These are phyloP conservation scores for Limnephilus auricula DNA, from an alignment of 2,888 invertebrate genomes.

Conservation along the genomic window DNA sequence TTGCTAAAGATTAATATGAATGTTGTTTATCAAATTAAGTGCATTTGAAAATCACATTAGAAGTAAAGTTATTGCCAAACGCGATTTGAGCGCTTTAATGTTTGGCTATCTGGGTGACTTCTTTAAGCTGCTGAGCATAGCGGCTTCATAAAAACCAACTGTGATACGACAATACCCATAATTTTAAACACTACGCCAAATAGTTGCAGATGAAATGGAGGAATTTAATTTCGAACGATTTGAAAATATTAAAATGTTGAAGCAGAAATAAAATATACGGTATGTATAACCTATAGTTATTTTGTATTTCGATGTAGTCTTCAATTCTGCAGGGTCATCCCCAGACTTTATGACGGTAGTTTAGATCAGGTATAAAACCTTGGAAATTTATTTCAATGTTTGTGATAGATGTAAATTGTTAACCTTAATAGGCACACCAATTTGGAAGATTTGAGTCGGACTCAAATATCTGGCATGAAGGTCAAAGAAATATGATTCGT, in stretches of 20 bases:
- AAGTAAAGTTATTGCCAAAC: no score
- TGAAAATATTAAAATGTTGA: neutral
- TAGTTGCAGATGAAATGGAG: no score
- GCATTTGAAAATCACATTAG: no score
- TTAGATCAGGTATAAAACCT: neutral
- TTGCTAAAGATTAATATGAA: no score
- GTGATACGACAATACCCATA: no score
- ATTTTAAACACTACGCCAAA: no score
- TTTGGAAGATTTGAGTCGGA: neutral
- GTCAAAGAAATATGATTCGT: neutral
- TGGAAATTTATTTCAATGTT: neutral
- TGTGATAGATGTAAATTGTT: neutral
- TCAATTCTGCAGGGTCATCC: neutral
- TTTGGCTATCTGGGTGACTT: no score
- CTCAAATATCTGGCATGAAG: neutral
- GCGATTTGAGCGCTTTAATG: no score
- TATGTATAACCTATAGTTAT: neutral
- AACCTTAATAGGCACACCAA: neutral
- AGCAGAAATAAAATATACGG: neutral
- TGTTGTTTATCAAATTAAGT: no score
- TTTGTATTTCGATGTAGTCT: neutral
- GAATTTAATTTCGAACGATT: no score
- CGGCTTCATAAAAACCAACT: no score
- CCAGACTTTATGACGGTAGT: neutral
- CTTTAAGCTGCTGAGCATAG: no score